Evolutionary conservation across 1,140 invertebrate species (phyloP).

Genomic region (Drosophila teissieri): DNA sequence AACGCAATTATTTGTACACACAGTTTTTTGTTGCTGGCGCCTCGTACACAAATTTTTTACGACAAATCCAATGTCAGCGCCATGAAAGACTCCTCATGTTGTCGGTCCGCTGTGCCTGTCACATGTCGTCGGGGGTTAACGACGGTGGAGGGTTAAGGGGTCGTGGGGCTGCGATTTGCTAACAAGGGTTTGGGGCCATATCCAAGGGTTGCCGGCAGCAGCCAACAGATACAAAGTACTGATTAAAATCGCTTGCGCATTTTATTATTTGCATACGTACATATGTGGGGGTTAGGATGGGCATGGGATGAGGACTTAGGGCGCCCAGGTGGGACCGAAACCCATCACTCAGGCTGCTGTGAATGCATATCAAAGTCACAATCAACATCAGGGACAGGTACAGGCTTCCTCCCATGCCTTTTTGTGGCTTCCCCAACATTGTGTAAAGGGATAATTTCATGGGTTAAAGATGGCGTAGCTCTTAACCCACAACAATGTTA

Average conservation of each 20-base stretch:
- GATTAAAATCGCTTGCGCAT: slow-evolving; percentile 73
- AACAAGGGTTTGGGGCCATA: slow-evolving; percentile 33
- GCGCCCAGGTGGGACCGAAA: slow-evolving; percentile 19
- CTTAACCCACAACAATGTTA: slow-evolving; percentile 54
- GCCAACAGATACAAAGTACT: slow-evolving; percentile 80
- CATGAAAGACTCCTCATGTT: slow-evolving; percentile 66
- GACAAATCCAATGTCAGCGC: slow-evolving; percentile 79
- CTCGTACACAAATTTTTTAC: slow-evolving; percentile 60
- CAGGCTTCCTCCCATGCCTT: slow-evolving; percentile 7
- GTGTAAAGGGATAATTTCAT: slow-evolving; percentile 68
- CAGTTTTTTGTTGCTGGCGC: slow-evolving; percentile 32
- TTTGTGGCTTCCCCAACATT: slow-evolving; percentile 25
- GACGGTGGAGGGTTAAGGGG: background rate
- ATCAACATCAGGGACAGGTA: slow-evolving; percentile 61
- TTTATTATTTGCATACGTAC: slow-evolving; percentile 61
- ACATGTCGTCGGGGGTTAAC: slow-evolving; percentile 29
- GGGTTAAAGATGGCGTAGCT: slow-evolving; percentile 5
- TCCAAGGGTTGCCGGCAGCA: slow-evolving; percentile 42
- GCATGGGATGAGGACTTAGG: slow-evolving; percentile 9
- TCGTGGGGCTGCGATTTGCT: background rate
- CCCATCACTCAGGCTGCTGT: slow-evolving; percentile 69
- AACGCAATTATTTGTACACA: background rate
- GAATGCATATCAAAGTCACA: slow-evolving; percentile 82
- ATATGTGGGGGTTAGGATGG: slow-evolving; percentile 5
- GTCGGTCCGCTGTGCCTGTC: slow-evolving; percentile 49